A percentile compares a stretch with the other conserved stretches of the same genome.
Evolutionary conservation across 2,888 invertebrate genomes (phyloP).

Genomic region (Acleris holmiana): DNA sequence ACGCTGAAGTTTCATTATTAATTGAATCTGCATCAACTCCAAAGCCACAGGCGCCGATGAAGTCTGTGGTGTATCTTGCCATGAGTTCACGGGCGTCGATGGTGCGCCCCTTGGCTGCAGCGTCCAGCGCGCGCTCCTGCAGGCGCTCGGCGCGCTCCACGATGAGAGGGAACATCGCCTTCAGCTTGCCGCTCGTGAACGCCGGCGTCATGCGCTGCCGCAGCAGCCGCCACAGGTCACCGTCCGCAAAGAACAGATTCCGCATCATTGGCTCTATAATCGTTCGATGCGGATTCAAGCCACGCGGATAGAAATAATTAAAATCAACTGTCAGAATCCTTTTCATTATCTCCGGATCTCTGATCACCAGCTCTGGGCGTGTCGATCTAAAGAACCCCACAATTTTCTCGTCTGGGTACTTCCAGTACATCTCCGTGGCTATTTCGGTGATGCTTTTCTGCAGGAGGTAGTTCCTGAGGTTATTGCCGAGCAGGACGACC

Average conservation of each 20-base stretch:
- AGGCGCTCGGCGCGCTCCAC: slow-evolving; percentile 60
- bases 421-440: slow-evolving; percentile 55
- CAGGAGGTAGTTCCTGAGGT: slow-evolving; percentile 45
- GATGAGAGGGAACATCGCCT: slow-evolving; percentile 68
- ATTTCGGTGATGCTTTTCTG: slow-evolving; percentile 53
- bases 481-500: slow-evolving; percentile 53
- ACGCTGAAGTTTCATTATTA: slow-evolving; percentile 58
- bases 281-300: slow-evolving; percentile 50
- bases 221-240: slow-evolving; percentile 65
- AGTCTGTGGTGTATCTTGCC: slow-evolving; percentile 67
- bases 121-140: slow-evolving; percentile 49
- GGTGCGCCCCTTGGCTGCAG: slow-evolving; percentile 45
- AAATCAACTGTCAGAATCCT: slow-evolving; percentile 57
- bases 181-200: slow-evolving; percentile 65
- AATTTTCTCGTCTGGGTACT: slow-evolving; percentile 58
- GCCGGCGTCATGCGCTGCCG: slow-evolving; percentile 68
- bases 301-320: slow-evolving; percentile 54
- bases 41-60: slow-evolving; percentile 67
- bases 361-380: slow-evolving; percentile 53
- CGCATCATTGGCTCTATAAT: slow-evolving; percentile 60
- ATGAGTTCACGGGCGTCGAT: slow-evolving; percentile 64
- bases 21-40: slow-evolving; percentile 63
- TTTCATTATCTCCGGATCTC: slow-evolving; percentile 60
- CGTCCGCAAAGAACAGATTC: slow-evolving; percentile 65
- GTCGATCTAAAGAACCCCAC: slow-evolving; percentile 59